Evolutionary conservation across 2,113 vertebrate species (phyloP), one percentile per base, ranked within the genome.

Genomic region (Fulmarus glacialis): DNA sequence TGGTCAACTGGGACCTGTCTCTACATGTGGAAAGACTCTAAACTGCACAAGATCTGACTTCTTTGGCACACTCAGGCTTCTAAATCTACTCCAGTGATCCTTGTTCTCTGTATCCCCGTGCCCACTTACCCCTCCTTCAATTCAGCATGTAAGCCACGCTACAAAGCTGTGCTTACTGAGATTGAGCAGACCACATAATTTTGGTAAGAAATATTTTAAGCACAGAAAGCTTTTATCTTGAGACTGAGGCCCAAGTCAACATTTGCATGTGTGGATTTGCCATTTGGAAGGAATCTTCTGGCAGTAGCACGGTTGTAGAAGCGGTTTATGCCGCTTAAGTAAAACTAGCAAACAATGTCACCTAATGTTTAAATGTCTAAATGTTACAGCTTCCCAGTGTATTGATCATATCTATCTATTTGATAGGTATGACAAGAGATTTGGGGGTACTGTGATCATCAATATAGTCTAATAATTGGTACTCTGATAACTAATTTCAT

Each of bases 71-170:
- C 8, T 58, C 4, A 12, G 15, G 8, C 10, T 75, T 38, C 36
- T 63, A 21, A 77, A 67, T 26, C 27, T 63, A 18, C 6, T 3
- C 11, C 27, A 23, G 26, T 18, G 17, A 12, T 82, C 14, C 32
- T 67, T 12, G 0, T 42, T 50, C 11, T 34, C 58, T 80, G 6
- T 11, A 43, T 15, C 23, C 12, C 15, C 0, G 0, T 50, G 9
- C 23, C 26, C 38, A 38, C 17, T 3, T 18, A 74, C 2, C 2
- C 7, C 20, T 13, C 9, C 30, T 59, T 68, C 43, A 34, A 12
- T 17, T 60, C 59, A 82, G 29, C 23, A 23, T 0, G 0, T 34
- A 42, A 77, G 11, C 38, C 7, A 4, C 0, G 1, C 15, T 26
- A 27, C 24, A 32, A 63, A 74, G 8, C 26, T 52, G 15, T 56